Conservation (phyloP, 1,140 invertebrate species). For the Heliconius himera region DNA sequence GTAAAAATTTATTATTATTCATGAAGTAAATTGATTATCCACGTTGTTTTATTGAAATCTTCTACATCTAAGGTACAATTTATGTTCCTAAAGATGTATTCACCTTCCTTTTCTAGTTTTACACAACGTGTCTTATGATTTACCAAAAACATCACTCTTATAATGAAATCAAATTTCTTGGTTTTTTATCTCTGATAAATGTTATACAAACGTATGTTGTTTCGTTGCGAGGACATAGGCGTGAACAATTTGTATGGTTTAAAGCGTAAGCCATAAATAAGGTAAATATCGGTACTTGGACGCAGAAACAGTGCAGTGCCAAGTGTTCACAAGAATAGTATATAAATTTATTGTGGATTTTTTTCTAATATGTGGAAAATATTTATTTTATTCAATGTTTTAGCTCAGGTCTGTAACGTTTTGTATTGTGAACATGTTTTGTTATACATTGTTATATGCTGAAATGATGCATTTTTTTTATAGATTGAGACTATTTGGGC, state of each 20-base stretch:
- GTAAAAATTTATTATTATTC: neutral
- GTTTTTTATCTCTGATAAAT: neutral
- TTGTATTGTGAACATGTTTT: neutral
- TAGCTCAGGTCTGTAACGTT: neutral
- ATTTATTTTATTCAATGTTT: neutral
- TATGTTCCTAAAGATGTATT: neutral
- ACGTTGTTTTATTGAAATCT: neutral
- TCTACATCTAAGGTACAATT: neutral
- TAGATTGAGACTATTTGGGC: conserved; percentile 1
- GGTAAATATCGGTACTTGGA: conserved; percentile 41
- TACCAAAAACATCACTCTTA: neutral
- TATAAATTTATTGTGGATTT: conserved; percentile 2
- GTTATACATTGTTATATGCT: neutral
- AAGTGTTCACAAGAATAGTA: conserved; percentile 47
- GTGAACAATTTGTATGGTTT: conserved; percentile 66
- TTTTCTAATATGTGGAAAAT: conserved; percentile 3
- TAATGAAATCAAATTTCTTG: neutral
- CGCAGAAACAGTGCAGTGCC: conserved; percentile 50
- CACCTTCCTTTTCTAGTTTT: neutral
- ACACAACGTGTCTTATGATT: neutral
- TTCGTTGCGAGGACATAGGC: conserved; percentile 60
- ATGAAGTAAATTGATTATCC: neutral
- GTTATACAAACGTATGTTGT: neutral
- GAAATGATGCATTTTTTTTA: neutral
- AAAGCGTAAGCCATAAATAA: conserved; percentile 56